Percentiles rank a stretch among this genome's conserved stretches.
Evolutionary conservation across 64 coral and sea anemone species (phyloP).

Genomic region (Hydrozoanthus tunicans): DNA sequence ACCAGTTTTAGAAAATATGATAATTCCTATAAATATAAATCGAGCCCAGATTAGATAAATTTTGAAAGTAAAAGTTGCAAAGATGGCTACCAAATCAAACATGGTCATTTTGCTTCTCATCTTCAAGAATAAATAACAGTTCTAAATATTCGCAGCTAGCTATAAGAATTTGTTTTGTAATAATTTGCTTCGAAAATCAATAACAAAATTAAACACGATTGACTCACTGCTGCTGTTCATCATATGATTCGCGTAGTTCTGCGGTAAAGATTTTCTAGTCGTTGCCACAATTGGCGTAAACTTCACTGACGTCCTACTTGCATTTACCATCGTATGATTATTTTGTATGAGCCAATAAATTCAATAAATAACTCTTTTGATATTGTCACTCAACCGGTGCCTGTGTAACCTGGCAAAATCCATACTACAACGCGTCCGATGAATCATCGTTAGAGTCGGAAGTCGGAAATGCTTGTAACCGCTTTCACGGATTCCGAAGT

Average conservation of each 20-base stretch:
- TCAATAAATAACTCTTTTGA: neutral
- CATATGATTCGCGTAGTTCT: constrained; percentile 51
- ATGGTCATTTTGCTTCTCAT: too few relatives aligned
- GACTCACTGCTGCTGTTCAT: constrained; percentile 2
- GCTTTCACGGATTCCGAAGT: neutral
- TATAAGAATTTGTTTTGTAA: too few relatives aligned
- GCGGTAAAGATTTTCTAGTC: constrained; percentile 52
- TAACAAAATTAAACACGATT: too few relatives aligned
- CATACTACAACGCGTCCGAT: constrained; percentile 10
- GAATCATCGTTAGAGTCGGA: neutral
- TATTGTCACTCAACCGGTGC: neutral
- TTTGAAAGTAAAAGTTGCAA: too few relatives aligned
- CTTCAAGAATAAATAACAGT: too few relatives aligned
- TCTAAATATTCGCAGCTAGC: too few relatives aligned
- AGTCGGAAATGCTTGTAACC: neutral
- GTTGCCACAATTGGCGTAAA: constrained; percentile 57
- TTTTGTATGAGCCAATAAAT: neutral
- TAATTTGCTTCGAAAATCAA: too few relatives aligned
- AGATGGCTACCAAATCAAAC: too few relatives aligned
- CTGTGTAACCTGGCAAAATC: constrained; percentile 43
- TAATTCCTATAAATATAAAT: too few relatives aligned
- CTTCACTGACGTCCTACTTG: constrained; percentile 7
- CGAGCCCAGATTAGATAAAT: too few relatives aligned
- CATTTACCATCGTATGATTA: constrained; percentile 12
- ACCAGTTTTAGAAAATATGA: too few relatives aligned